These are phyloP conservation scores for Scotopteryx bipunctaria DNA, from an alignment of 2,888 invertebrate genomes.

Conservation along the genomic window DNA sequence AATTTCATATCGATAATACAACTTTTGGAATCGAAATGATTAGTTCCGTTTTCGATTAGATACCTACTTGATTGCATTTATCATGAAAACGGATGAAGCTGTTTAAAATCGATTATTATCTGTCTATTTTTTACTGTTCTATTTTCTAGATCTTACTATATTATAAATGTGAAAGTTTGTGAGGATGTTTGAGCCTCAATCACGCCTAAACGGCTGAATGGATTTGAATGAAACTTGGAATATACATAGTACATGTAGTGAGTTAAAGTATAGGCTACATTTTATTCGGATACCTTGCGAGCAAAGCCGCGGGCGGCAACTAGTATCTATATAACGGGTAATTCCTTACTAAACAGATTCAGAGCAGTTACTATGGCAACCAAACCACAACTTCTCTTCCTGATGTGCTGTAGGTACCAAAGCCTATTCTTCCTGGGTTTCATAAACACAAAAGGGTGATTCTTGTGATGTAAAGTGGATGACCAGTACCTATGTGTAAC, in stretches of 20 bases:
- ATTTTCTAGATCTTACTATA: too few species aligned
- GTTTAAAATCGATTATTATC: too few species aligned
- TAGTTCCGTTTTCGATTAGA: conserved; percentile 24
- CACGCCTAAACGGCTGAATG: too few species aligned
- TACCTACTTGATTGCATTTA: neutral
- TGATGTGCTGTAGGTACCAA: conserved; percentile 11
- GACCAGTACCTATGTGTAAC: conserved; percentile 54
- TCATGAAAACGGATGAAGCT: neutral
- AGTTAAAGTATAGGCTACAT: too few species aligned
- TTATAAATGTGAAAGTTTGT: neutral
- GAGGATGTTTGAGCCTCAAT: too few species aligned
- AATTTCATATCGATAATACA: conserved; percentile 29
- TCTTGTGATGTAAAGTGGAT: conserved; percentile 29
- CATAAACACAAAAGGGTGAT: conserved; percentile 1
- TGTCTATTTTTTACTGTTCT: too few species aligned
- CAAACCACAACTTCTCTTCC: conserved; percentile 12
- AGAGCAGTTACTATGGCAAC: neutral
- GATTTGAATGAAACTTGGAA: too few species aligned
- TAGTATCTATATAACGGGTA: too few species aligned
- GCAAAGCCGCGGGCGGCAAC: too few species aligned
- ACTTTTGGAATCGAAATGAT: conserved; percentile 14
- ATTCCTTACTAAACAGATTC: too few species aligned
- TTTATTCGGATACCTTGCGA: too few species aligned
- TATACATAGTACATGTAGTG: too few species aligned
- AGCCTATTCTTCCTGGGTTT: conserved; percentile 13